Evolutionary conservation across 1,140 invertebrate species (phyloP).

Genomic region (Zaprionus africanus): DNA sequence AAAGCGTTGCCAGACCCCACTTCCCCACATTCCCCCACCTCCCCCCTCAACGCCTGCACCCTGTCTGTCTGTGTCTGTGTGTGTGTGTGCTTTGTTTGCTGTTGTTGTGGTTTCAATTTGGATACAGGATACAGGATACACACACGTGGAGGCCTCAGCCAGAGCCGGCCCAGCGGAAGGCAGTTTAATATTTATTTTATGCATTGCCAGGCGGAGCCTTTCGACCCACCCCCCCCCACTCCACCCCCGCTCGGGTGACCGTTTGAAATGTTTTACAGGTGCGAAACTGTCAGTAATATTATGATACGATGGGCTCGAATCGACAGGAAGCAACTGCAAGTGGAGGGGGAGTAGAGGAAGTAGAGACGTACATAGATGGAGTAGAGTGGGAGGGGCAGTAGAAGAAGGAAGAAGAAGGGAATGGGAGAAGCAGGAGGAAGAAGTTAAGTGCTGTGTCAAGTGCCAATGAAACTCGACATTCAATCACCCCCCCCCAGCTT

Average conservation of each 20-base stretch:
- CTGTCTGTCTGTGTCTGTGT: background rate
- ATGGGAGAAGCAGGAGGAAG: too few species aligned
- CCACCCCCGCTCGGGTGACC: background rate
- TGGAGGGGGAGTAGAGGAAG: background rate
- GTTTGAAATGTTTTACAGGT: conserved; percentile 48
- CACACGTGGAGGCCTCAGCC: conserved; percentile 24
- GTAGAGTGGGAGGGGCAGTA: too few species aligned
- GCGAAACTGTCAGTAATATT: conserved; percentile 52
- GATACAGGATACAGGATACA: conserved; percentile 57
- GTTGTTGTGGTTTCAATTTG: conserved; percentile 82
- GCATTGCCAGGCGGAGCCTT: conserved; percentile 37
- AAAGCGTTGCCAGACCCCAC: conserved; percentile 50
- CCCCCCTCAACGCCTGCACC: background rate
- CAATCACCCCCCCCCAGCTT: background rate
- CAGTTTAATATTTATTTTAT: conserved; percentile 81
- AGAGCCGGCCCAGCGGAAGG: conserved; percentile 56
- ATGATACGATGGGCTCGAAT: conserved; percentile 19
- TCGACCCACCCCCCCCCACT: background rate
- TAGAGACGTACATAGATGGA: too few species aligned
- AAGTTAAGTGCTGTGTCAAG: background rate
- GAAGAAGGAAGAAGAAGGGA: too few species aligned
- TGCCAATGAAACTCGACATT: conserved; percentile 3
- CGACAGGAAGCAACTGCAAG: conserved; percentile 2
- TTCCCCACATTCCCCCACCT: background rate
- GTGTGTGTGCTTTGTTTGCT: conserved; percentile 55